A percentile compares a stretch with the other conserved stretches of the same genome.
Evolutionary conservation across 53 echinoderm and acorn worm species (phyloP).

Genomic region (Actinopyga echinites): DNA sequence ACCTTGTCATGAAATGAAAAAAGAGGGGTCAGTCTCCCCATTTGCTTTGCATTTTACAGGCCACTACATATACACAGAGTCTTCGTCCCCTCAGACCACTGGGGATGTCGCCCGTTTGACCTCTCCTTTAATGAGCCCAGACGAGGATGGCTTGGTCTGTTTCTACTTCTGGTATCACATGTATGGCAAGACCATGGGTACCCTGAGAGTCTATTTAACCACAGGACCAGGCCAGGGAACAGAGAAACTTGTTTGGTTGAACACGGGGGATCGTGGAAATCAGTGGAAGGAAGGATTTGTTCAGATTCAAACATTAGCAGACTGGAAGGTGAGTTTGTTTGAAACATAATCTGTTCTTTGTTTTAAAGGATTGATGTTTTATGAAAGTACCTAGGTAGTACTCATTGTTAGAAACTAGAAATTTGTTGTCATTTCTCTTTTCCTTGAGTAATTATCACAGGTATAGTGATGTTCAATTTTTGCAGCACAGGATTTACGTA

Average conservation of each 20-base stretch:
- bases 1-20: too few species aligned
- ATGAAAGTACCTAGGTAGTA: too few species aligned
- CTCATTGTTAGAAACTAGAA: too few species aligned
- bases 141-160: constrained; percentile 50
- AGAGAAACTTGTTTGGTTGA: constrained; percentile 23
- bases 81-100: constrained; percentile 50
- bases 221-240: background rate
- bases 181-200: constrained; percentile 76
- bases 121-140: constrained; percentile 44
- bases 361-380: too few species aligned
- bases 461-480: too few species aligned
- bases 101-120: constrained; percentile 58
- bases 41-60: too few species aligned
- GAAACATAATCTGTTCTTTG: too few species aligned
- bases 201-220: constrained; percentile 57
- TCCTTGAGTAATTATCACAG: too few species aligned
- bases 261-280: constrained; percentile 45
- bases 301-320: constrained; percentile 9
- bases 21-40: too few species aligned
- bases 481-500: too few species aligned
- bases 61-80: constrained; percentile 76
- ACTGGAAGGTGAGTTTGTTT: constrained; percentile 33
- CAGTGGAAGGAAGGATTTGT: constrained; percentile 45
- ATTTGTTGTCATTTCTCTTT: too few species aligned
- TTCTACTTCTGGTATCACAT: constrained; percentile 94